Evolutionary conservation across 1,140 invertebrate genomes (phyloP), one percentile per base, ranked within the genome.

Genomic region (Brachionus plicatilis): DNA sequence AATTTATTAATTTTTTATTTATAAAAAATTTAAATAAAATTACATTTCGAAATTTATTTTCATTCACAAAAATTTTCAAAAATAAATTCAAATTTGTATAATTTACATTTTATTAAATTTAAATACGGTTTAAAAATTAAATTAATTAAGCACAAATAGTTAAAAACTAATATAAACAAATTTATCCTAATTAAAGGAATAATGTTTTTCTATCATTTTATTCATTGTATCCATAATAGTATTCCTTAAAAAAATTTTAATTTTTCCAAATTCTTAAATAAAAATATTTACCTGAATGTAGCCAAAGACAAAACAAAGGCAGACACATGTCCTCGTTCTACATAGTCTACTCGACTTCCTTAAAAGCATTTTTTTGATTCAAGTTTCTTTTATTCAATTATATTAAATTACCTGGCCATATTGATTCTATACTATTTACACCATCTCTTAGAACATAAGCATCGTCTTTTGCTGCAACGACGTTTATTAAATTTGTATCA

Each of bases 401-500:
- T 11, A 37, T 8, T 2, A 37, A 37, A 53, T 43, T 80, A 8
- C 95, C 95, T 0, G 95, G 95, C 96, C 96, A 98, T 83, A 98
- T 93, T 85, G 96, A 93, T 85, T 94, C 92, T 24, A 98, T 90
- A 80, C 93, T 92, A 80, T 93, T 92, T 41, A 94, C 93, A 78
- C 93, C 93, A 17, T 94, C 93, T 29, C 94, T 91, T 0, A 96
- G 95, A 24, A 98, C 94, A 90, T 99, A 99, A 1, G 94, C 96
- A 90, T 98, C 96, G 85, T 95, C 92, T 37, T 86, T 87, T 50
- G 90, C 90, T 14, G 88, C 86, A 3, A 91, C 88, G 12, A 94
- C 92, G 86, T 94, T 95, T 85, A 95, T 94, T 17, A 96, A 89
- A 11, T 93, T 93, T 2, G 95, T 94, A 88, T 98, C 96, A 27